Base-by-base conservation (phyloP, 2,888 invertebrate species). In the Caenorhabditis sp. region DNA sequence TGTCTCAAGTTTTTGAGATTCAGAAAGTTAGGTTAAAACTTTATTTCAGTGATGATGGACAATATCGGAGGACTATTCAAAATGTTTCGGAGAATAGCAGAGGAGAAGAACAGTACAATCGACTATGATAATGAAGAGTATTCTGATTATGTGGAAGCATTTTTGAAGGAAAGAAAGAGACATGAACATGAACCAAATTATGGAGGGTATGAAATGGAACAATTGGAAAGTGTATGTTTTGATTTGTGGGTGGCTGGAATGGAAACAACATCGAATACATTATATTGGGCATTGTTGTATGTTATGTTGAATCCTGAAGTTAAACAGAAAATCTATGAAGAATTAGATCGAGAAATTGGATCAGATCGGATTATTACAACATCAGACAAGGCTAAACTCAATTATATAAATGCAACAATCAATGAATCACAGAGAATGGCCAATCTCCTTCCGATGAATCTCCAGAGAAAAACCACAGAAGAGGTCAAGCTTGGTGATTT, bases 211-310 rank as follows among this genome's bases (percentile, higher is more conserved):
- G 70, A 70, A 67, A 69, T 74, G 63, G 67, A 63, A 36, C 74
- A 74, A 61, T 49, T 74, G 31, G 67, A 74, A 1, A 69, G 65
- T 56, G 69, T 70, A 10, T 74, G 74, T 38, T 70, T 78, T 26
- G 81, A 81, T 50, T 64, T 81, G 14, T 81, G 81, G 81, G 63
- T 77, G 1, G 81, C 81, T 21, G 81, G 81, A 43, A 76, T 77
- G 72, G 81, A 81, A 56, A 81, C 81, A 0, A 80, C 79, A 8
- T 65, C 81, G 7, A 76, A 69, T 56, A 80, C 81, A 3, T 58
- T 80, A 25, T 67, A 70, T 53, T 81, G 81, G 81, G 70, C 75
- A 10, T 58, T 79, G 14, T 49, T 67, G 1, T 72, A 78, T 49
- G 67, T 78, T 12, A 38, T 77, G 21, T 26, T 58, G n/a, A 58